Percentiles rank a stretch among this genome's conserved stretches.
Conservation (phyloP, 2,888 invertebrate species). For the Ennomos quercinarius region DNA sequence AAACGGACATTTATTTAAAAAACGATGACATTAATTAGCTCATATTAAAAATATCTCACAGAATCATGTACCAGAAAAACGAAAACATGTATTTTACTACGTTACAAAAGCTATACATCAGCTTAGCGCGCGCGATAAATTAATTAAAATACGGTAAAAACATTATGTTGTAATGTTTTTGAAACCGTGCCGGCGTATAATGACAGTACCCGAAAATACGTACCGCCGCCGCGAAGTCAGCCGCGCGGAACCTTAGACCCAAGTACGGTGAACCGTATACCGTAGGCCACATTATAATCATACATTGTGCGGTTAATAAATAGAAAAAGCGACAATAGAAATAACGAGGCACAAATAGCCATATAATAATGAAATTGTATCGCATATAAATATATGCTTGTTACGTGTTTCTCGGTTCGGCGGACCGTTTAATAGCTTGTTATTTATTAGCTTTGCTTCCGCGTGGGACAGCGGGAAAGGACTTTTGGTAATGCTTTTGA, state of each 20-base stretch:
- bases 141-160: constrained; percentile 41
- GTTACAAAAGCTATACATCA: constrained; percentile 35
- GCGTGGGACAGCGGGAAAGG: constrained; percentile 33
- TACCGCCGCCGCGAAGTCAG: constrained; percentile 44
- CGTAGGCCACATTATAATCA: constrained; percentile 82
- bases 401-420: constrained; percentile 73
- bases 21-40: constrained; percentile 31
- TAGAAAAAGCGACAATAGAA: constrained; percentile 84
- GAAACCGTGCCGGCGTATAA: constrained; percentile 31
- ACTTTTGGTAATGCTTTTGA: constrained; percentile 24
- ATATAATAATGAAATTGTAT: constrained; percentile 80
- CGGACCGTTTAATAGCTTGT: constrained; percentile 75
- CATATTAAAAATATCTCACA: constrained; percentile 36
- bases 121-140: constrained; percentile 35
- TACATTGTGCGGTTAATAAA: constrained; percentile 82
- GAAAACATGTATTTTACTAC: constrained; percentile 36
- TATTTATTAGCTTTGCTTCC: constrained; percentile 71
- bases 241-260: constrained; percentile 73
- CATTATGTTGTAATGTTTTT: constrained; percentile 33
- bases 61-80: constrained; percentile 43
- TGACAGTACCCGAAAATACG: constrained; percentile 33
- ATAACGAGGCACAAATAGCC: constrained; percentile 80
- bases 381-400: constrained; percentile 78
- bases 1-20: constrained; percentile 23
- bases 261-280: constrained; percentile 63